Conservation (phyloP, 2,888 invertebrate genomes). For the Drosophila formosana region DNA sequence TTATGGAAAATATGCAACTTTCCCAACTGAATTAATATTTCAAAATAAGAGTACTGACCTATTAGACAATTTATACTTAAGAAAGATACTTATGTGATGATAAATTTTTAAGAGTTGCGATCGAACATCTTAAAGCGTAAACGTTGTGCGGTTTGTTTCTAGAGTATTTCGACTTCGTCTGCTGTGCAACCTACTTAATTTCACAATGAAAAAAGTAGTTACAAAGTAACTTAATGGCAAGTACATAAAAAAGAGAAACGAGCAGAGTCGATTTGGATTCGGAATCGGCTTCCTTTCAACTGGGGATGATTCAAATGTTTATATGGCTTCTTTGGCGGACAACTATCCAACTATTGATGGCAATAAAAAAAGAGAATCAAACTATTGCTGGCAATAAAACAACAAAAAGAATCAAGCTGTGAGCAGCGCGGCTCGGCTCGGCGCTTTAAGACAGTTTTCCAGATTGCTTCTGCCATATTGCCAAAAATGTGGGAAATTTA, state of each 20-base stretch:
- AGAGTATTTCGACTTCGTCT: not conserved
- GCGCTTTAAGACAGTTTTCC: not conserved
- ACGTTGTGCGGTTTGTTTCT: no score
- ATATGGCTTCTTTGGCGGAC: conserved; percentile 7
- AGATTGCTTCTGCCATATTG: not conserved
- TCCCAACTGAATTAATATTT: no score
- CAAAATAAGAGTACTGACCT: no score
- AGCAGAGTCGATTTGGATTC: not conserved
- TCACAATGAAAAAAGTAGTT: not conserved
- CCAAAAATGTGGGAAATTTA: conserved; percentile 8
- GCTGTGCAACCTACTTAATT: not conserved
- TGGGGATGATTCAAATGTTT: not conserved
- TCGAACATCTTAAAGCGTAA: no score
- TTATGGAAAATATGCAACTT: no score
- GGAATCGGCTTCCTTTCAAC: not conserved
- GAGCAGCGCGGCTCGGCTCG: not conserved
- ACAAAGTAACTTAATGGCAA: conserved; percentile 1
- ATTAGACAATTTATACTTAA: no score
- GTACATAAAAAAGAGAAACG: not conserved
- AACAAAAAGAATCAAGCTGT: not conserved
- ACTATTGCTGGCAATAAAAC: not conserved
- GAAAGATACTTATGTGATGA: no score
- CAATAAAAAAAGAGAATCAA: not conserved
- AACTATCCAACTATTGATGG: not conserved
- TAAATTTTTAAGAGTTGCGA: no score